These are phyloP conservation scores for Tapirus terrestris DNA, from an alignment of 2,113 vertebrate genomes.

Conservation along the genomic window DNA sequence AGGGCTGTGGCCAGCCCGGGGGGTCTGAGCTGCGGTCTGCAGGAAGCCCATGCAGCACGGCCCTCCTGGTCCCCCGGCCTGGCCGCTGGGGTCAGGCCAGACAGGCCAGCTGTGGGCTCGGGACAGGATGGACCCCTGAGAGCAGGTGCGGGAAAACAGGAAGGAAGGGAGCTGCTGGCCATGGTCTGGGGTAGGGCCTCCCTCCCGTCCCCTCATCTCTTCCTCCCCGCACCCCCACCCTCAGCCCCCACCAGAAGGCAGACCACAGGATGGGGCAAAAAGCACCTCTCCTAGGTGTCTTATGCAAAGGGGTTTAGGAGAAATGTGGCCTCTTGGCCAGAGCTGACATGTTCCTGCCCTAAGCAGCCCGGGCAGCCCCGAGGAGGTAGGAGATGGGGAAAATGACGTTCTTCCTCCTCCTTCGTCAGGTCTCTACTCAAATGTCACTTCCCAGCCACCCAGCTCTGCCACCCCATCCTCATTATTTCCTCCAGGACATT, in stretches of 20 bases:
- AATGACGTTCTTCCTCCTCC: not conserved
- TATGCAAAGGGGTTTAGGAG: not conserved
- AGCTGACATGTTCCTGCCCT: not conserved
- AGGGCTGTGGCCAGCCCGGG: not conserved
- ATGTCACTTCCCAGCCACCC: not conserved
- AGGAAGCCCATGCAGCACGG: not conserved
- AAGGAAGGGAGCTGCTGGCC: conserved; percentile 5
- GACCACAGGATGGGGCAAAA: not conserved
- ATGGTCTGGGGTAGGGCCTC: not conserved
- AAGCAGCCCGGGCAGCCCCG: not conserved
- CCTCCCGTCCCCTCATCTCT: not conserved
- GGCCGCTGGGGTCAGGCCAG: not conserved
- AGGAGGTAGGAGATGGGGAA: not conserved
- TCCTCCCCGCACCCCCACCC: not conserved
- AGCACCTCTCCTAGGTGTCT: not conserved
- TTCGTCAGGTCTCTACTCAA: not conserved
- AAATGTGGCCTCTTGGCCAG: not conserved
- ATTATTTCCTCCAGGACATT: not conserved
- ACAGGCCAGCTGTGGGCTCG: not conserved
- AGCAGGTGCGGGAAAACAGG: not conserved
- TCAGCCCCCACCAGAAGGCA: not conserved
- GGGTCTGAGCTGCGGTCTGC: not conserved
- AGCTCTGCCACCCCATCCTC: not conserved
- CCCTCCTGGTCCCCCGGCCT: not conserved
- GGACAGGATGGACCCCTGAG: not conserved